Evolutionary conservation across 2,797 vertebrate genomes (phyloP), one percentile per base, ranked within the genome.

Genomic region (Cynopterus sphinx): DNA sequence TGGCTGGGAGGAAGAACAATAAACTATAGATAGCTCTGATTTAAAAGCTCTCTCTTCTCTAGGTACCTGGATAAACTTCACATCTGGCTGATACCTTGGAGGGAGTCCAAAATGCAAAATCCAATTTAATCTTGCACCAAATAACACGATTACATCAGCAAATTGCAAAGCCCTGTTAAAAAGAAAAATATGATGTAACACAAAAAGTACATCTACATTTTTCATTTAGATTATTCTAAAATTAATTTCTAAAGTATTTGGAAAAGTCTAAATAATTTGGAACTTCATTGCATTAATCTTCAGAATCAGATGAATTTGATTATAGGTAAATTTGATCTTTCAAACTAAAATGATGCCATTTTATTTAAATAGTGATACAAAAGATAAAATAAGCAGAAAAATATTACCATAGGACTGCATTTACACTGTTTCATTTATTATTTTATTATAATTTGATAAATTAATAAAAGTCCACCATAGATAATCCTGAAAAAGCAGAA

Each of bases 51-150:
- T 57, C 46, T 93, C 63, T 85, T 51, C 65, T 92, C 31, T 28
- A 51, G 70, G 93, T 97, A 99, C 99, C 99, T 99, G 99, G 97
- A 99, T 99, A 97, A 99, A 97, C 97, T 99, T 99, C 57, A 99
- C 99, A 97, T 99, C 94, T 22, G 99, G 98, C 78, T 87, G 99
- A 95, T 99, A 99, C 97, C 99, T 98, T 24, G 99, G 99, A 53
- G 99, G 99, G 73, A 99, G 98, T 86, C 99, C 99, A 98, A 99
- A 99, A 98, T 99, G 99, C 94, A 99, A 98, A 95, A 99, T 99
- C 99, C 99, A 99, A 86, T 99, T 99, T 88, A 99, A 98, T 96
- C 99, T 99, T 77, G 99, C 99, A 95, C 99, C 99, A 89, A 99
- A 97, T 88, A 99, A 98, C 96, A 99, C 92, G 75, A 99, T 98